Evolutionary conservation across 2,888 invertebrate genomes (phyloP).

Genomic region (Diarsia mendica): DNA sequence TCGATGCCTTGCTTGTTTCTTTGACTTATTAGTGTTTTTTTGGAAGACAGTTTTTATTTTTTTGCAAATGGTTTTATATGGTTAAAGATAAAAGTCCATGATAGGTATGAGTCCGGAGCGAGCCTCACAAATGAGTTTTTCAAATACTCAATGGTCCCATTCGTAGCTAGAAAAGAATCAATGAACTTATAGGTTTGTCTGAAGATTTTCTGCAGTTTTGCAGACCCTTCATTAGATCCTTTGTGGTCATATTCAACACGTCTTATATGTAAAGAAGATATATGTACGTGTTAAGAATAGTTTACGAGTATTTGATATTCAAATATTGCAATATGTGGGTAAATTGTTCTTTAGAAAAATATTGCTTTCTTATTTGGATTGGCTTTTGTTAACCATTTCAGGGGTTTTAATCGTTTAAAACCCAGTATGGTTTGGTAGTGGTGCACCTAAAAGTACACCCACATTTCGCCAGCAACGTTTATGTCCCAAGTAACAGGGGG

Average conservation of each 20-base stretch:
- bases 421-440: too few relatives aligned
- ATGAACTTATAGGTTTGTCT: background rate
- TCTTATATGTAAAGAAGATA: slow-evolving; percentile 4
- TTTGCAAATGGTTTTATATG: too few relatives aligned
- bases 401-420: too few relatives aligned
- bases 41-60: too few relatives aligned
- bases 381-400: too few relatives aligned
- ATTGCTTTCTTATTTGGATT: background rate
- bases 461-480: too few relatives aligned
- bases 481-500: too few relatives aligned
- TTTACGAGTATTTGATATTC: background rate
- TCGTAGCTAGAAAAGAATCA: background rate
- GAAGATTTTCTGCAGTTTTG: slow-evolving; percentile 10
- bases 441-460: too few relatives aligned
- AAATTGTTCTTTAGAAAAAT: background rate
- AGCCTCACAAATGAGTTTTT: background rate
- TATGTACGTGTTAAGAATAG: slow-evolving; percentile 26
- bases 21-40: too few relatives aligned
- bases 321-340: background rate
- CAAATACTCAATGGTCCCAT: background rate
- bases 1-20: too few relatives aligned
- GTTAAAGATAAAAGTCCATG: too few relatives aligned
- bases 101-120: background rate
- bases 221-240: slow-evolving; percentile 18
- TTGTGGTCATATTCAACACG: slow-evolving; percentile 17